Evolutionary conservation across 2,113 vertebrate genomes (phyloP), one percentile per base, ranked within the genome.

Genomic region (Anhinga rufa): DNA sequence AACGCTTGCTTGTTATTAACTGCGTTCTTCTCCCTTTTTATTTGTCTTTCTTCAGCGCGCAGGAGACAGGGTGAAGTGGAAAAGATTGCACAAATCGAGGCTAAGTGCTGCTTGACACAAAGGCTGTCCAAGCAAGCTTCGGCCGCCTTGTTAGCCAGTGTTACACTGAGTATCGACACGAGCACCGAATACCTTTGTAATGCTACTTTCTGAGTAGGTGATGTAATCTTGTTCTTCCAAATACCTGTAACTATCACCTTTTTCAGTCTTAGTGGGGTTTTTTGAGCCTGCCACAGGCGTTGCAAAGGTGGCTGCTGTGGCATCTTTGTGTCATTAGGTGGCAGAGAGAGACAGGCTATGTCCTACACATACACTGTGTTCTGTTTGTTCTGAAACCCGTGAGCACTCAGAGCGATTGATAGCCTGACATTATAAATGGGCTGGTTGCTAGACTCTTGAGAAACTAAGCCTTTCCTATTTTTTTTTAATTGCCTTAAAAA

Each of bases 341-440:
- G 98, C 97, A 40, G 15, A 98, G 95, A 98, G 88, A 29, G 92
- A 97, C 55, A 78, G 98, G 97, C 97, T 97, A 28, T 96, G 91
- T 98, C 96, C 98, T 98, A 98, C 97, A 55, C 97, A 40, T 40
- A 40, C 38, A 40, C 38, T 40, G 38, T 40, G 38, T 40, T 40
- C 97, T 96, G 83, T 68, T 2, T 97, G 97, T 20, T 94, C 97
- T 44, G 83, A 19, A 58, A 7, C 66, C 86, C 3, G 71, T 98
- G 98, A 22, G 95, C 96, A 81, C 88, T 95, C 86, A 52, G 97
- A 97, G 98, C 98, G 98, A 97, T 98, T 97, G 94, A 79, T 96
- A 91, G 97, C 98, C 97, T 94, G 68, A 98, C 98, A 98, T 14
- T 2, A 12, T 12, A 12, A 3, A 40, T 2, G 29, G 13, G 18